Base-by-base conservation (phyloP, 2,888 invertebrate species). In the Chouioia cunea region DNA sequence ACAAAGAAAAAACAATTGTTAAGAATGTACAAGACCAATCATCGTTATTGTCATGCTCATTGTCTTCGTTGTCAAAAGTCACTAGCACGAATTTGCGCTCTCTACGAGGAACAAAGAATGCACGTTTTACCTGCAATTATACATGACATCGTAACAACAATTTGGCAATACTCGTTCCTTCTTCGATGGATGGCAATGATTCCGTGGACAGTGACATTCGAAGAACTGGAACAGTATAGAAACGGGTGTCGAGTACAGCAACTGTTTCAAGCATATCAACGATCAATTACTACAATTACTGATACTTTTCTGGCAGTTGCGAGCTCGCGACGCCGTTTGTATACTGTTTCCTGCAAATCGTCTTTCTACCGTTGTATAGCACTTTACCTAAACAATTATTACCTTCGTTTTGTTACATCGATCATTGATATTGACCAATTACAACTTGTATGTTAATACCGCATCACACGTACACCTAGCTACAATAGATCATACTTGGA, bases 11-110 rank as follows among this genome's bases (percentile, higher is more conserved):
- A 69, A 54, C 27, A 62, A 69, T 22, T 64, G 20, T 1, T 64
- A 69, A 27, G 23, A 48, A 64, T 50, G 20, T 58, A 36, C 54
- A 53, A 69, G 63, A 59, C 14, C 60, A 44, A 66, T 73, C 74
- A 73, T 74, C 75, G 68, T 76, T 71, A 75, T 77, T 75, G 75
- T 77, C 75, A 76, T 77, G 74, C 74, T 78, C 77, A 76, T 78
- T 77, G 74, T 76, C 74, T 74, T 73, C 67, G 72, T 73, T 72
- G 73, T 74, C 76, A 65, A 66, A n/a, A 69, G 62, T 62, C 36
- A 36, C 36, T 10, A 36, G 10, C 1, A 3, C 12, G 12, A 3
- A 36, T 36, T 36, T 36, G 1, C 36, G 36, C 36, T 36, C 36
- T 36, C 36, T 36, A 27, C 6, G 36, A 36, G 1, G 36, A 36